These are phyloP conservation scores for Globodera rostochiensis DNA, from an alignment of 1,140 invertebrate genomes.

Conservation along the genomic window DNA sequence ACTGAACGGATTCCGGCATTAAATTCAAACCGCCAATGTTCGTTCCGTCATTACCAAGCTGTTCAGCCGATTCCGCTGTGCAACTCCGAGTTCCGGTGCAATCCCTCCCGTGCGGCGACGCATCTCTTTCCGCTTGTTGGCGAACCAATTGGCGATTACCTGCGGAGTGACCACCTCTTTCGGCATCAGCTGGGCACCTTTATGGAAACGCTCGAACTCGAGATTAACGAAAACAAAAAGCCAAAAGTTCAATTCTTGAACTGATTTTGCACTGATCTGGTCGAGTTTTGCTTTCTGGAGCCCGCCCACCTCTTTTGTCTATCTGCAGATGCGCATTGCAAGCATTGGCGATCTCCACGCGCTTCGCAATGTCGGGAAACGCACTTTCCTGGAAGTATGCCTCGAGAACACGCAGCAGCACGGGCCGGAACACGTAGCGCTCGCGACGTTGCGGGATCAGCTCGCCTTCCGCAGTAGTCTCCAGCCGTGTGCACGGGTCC, in stretches of 20 bases:
- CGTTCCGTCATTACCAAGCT: slow-evolving; percentile 4
- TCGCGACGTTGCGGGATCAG: slow-evolving; percentile 62
- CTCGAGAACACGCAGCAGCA: slow-evolving; percentile 57
- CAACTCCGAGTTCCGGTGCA: background rate
- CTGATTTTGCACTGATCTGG: background rate
- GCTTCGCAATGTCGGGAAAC: slow-evolving; percentile 57
- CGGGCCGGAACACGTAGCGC: slow-evolving; percentile 63
- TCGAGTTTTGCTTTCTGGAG: background rate
- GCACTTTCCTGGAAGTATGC: slow-evolving; percentile 45
- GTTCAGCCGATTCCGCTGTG: background rate
- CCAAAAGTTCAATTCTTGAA: background rate
- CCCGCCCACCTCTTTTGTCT: slow-evolving; percentile 57
- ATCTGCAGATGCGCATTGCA: slow-evolving; percentile 55
- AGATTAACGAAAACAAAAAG: background rate
- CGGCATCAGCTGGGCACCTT: slow-evolving; percentile 58
- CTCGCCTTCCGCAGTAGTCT: slow-evolving; percentile 64
- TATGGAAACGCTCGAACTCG: slow-evolving; percentile 25
- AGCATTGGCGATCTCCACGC: slow-evolving; percentile 56
- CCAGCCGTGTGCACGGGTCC: slow-evolving; percentile 53
- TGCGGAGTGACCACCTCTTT: slow-evolving; percentile 65
- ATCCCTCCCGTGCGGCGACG: slow-evolving; percentile 35
- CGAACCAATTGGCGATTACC: slow-evolving; percentile 65
- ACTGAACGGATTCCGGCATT: background rate
- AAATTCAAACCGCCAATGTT: background rate
- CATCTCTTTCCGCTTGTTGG: slow-evolving; percentile 64